These are phyloP conservation scores for Plutella xylostella DNA, from an alignment of 2,888 invertebrate genomes.

Conservation along the genomic window DNA sequence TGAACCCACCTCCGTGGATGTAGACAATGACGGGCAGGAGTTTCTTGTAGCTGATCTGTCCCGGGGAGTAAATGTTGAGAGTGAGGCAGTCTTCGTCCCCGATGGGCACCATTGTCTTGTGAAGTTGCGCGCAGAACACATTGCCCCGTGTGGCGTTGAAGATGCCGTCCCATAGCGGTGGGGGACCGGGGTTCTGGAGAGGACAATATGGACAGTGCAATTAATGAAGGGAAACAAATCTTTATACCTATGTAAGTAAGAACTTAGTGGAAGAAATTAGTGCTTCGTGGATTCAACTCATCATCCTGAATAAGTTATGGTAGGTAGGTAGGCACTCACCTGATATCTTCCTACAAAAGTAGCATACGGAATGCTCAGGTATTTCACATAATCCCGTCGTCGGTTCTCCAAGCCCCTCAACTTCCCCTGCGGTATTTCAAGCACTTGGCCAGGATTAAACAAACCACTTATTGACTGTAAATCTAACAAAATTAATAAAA, in stretches of 20 bases:
- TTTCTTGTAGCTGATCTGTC: conserved; percentile 11
- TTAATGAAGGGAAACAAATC: no score
- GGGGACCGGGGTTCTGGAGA: conserved; percentile 16
- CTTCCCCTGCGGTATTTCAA: conserved; percentile 14
- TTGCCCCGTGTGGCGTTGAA: conserved; percentile 13
- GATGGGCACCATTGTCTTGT: conserved; percentile 13
- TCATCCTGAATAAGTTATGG: no score
- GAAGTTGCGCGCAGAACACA: conserved; percentile 14
- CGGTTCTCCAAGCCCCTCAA: conserved; percentile 12
- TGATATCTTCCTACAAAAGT: conserved; percentile 16
- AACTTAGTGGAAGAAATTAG: no score
- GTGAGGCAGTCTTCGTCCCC: conserved; percentile 17
- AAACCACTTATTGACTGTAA: no score
- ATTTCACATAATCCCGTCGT: conserved; percentile 11
- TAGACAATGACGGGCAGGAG: conserved; percentile 17
- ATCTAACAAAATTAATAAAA: no score
- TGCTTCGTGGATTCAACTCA: no score
- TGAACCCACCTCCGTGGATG: conserved; percentile 16
- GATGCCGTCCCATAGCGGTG: conserved; percentile 16
- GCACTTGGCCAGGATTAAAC: no score
- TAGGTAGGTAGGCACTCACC: conserved; percentile 9
- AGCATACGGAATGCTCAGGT: conserved; percentile 18
- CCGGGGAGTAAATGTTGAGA: conserved; percentile 16
- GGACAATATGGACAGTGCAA: not conserved
- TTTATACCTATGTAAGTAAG: no score